phyloP scores from a whole-genome alignment of 2,113 vertebrate genomes.

The Andinoacara biseriatus region DNA sequence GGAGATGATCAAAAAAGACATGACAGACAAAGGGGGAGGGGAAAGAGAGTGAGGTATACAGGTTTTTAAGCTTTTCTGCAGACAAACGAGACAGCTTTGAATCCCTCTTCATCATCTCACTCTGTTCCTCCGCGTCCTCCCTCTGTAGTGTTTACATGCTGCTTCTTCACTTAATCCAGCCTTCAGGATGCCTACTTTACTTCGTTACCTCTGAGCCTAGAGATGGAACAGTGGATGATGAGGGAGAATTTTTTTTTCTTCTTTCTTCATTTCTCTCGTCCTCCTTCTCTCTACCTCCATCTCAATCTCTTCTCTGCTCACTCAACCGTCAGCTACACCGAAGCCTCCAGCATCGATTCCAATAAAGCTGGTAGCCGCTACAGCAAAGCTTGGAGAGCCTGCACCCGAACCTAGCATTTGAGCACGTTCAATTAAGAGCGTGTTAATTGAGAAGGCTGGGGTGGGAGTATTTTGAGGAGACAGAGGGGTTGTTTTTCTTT shows the following conservation, averaged over 20 bases:
- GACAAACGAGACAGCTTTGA: conserved; percentile 14
- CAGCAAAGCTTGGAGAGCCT: conserved; percentile 51
- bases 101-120: conserved; percentile 11
- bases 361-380: conserved; percentile 61
- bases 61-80: conserved; percentile 13
- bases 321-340: conserved; percentile 45
- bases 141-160: conserved; percentile 50
- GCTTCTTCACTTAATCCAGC: conserved; percentile 58
- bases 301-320: conserved; percentile 54
- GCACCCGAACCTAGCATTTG: conserved; percentile 50
- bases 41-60: neutral
- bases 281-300: conserved; percentile 4
- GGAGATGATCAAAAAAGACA: neutral
- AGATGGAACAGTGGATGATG: conserved; percentile 24
- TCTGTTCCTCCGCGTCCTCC: neutral
- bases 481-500: conserved; percentile 40
- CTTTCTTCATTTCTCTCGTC: conserved; percentile 7
- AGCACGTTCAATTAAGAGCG: conserved; percentile 56
- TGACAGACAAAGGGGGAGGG: neutral
- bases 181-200: conserved; percentile 52
- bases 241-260: conserved; percentile 4
- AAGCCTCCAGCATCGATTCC: conserved; percentile 74
- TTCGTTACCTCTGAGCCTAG: conserved; percentile 34
- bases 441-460: conserved; percentile 7
- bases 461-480: neutral